Base-by-base conservation (phyloP, 2,797 vertebrate species). In the Babyrousa celebensis region DNA sequence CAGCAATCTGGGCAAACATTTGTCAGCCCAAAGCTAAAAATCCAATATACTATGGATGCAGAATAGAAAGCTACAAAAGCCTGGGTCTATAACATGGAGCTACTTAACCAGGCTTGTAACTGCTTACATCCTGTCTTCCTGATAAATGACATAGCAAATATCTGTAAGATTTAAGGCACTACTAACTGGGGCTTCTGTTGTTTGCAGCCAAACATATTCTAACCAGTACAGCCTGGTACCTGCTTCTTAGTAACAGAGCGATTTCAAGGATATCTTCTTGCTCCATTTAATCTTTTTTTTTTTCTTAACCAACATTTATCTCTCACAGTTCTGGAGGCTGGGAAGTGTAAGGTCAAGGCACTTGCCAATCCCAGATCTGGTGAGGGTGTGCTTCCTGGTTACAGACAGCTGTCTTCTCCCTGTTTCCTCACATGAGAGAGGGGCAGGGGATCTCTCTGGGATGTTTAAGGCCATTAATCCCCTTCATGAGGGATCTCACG, bases 241-340 rank as follows among this genome's bases (percentile, higher is more conserved):
- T 75, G 84, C 11, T 63, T 83, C 36, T 20, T 75, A 32, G n/a
- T 70, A 74, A 68, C 75, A 54, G 23, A 75, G 52, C 72, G 15
- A 89, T 80, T 92, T 97, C 77, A 82, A 91, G 40, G 58, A 48
- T 95, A 27, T 60, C 32, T 95, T 95, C 74, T 88, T 91, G 36
- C 4, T 79, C 32, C 32, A 89, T 75, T 80, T 92, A 91, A 52
- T 87, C 14, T 84, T 15, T 67, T 27, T 27, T 23, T 43, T 25
- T 74, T 17, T 18, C 18, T 78, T 32, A 78, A 78, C 32, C 52
- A 56, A 56, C 75, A 56, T 32, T 21, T 56, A 78, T 32, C 29
- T 56, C 52, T 78, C 52, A 32, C 12, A 56, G 18, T 78, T 78
- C 52, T 56, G 75, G 29, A 56, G 29, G 11, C 20, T 32, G 52